Evolutionary conservation across 2,888 invertebrate genomes (phyloP), one percentile per base, ranked within the genome.

Genomic region (Octodonta nipae): DNA sequence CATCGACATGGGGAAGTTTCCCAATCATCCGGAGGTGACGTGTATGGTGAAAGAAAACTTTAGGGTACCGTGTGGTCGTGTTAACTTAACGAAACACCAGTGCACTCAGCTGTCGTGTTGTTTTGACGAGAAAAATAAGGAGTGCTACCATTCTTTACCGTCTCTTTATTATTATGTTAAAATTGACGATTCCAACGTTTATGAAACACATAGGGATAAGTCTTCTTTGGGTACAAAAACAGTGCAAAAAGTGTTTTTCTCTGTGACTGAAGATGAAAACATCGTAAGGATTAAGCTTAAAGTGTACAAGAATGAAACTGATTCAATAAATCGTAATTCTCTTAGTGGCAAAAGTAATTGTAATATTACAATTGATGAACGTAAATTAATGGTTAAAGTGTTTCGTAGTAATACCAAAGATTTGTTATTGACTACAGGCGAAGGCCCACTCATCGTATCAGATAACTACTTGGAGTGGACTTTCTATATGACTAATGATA

Each of bases 391-490:
- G 13, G 38, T 55, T 3, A 51, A 56, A 32, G 41, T 57, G 3
- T 43, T 34, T 15, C 37, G 50, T 32, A 39, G 15, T 4, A 36
- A 41, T 5, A 40, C 34, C 5, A 22, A 37, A 4, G 61, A 66
- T 7, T 30, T 48, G 4, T 54, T 75, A 33, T 62, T 75, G 12
- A 66, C 65, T 15, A 73, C 73, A 1, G 52, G 65, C 1, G 56
- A 63, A 38, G 74, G 74, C 0, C 73, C 76, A 0, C 41, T 74
- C 1, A 70, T 76, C 36, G 67, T 71, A 2, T 68, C 73, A 0
- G 55, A 69, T 13, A 59, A 66, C 26, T 75, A 73, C 44, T 73
- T 73, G 71, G 75, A 75, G 52, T 64, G 73, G 46, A 60, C 68
- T 0, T 61, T 76, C 11, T 64, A 62, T 40, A 44, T 75, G 15